Conservation (phyloP, 2,113 vertebrate species). For the Pteropus alecto region DNA sequence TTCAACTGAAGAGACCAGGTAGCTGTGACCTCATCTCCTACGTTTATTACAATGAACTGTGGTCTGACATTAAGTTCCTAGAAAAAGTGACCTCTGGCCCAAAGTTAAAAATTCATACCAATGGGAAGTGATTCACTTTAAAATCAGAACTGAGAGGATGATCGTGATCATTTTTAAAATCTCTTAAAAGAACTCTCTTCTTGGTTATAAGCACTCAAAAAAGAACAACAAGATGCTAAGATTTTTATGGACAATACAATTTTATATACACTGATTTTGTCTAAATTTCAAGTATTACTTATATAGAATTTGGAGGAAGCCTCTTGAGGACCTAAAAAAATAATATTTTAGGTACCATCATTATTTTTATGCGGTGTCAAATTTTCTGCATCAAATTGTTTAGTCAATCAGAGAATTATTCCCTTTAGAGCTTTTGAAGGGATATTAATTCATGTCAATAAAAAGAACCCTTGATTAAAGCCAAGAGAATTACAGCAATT, state of each 20-base stretch:
- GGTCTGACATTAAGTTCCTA: background rate
- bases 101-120: background rate
- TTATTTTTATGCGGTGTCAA: constrained; percentile 4
- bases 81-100: background rate
- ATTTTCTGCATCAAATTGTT: constrained; percentile 26
- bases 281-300: constrained; percentile 9
- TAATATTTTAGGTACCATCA: background rate
- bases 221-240: background rate
- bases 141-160: background rate
- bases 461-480: constrained; percentile 71
- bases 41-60: background rate
- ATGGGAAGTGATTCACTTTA: background rate
- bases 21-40: background rate
- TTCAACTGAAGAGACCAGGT: background rate
- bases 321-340: background rate
- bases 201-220: background rate
- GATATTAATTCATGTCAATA: constrained; percentile 73
- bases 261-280: constrained; percentile 4
- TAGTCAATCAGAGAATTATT: constrained; percentile 5
- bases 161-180: background rate
- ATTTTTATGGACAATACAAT: background rate
- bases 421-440: constrained; percentile 46
- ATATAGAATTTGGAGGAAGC: background rate
- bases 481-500: constrained; percentile 56
- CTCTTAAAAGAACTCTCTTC: background rate